These are phyloP conservation scores for Luscinia luscinia DNA, from an alignment of 2,797 vertebrate genomes.

Conservation along the genomic window DNA sequence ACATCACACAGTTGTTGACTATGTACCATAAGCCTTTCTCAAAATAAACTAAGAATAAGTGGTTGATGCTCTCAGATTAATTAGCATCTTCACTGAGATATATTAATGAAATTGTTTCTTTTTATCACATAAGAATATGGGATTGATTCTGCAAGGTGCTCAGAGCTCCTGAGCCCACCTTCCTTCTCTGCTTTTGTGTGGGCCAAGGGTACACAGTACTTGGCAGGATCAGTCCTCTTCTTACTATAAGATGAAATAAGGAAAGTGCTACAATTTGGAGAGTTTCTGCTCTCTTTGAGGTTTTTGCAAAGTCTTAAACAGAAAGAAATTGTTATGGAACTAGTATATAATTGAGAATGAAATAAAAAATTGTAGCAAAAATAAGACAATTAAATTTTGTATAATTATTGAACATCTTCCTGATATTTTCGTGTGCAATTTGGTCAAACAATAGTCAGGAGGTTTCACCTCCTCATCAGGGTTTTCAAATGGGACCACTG, in stretches of 20 bases:
- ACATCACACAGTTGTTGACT: slow-evolving; percentile 11
- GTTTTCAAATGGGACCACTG: neutral
- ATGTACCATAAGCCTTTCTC: neutral
- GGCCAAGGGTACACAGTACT: neutral
- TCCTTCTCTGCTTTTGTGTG: neutral
- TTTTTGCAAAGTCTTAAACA: slow-evolving; percentile 42
- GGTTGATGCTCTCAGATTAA: slow-evolving; percentile 48
- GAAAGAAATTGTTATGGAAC: neutral
- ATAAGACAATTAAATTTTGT: neutral
- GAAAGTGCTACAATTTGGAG: slow-evolving; percentile 10
- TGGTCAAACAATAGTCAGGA: neutral
- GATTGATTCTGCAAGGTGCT: slow-evolving; percentile 15
- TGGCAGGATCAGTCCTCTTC: neutral
- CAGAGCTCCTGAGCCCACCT: neutral
- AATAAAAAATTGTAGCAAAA: neutral
- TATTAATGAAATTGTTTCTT: slow-evolving; percentile 57
- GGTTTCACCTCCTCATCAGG: neutral
- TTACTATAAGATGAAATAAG: slow-evolving; percentile 48
- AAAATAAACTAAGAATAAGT: slow-evolving; percentile 20
- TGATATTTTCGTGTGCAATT: neutral
- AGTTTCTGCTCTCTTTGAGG: neutral
- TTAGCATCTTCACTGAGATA: slow-evolving; percentile 57
- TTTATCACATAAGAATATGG: slow-evolving; percentile 49
- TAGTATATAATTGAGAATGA: neutral
- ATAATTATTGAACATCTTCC: neutral